Evolutionary conservation across 2,797 vertebrate species (phyloP).

Genomic region (Antrozous pallidus): DNA sequence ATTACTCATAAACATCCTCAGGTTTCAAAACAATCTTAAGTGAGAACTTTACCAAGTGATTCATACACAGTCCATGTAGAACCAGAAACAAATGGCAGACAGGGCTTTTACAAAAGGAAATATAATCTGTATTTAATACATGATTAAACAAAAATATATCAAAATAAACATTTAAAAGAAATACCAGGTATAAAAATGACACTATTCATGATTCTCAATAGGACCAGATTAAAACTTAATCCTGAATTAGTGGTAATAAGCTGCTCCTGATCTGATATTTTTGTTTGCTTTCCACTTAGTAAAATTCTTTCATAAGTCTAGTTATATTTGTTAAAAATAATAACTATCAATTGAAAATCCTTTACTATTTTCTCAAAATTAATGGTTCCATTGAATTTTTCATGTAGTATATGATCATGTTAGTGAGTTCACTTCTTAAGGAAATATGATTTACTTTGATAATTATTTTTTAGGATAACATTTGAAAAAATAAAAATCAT

Average conservation of each 20-base stretch:
- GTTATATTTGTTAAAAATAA: conserved; percentile 23
- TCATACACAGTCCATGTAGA: not conserved
- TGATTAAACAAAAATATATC: conserved; percentile 42
- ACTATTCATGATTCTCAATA: conserved; percentile 7
- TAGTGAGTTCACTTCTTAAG: conserved; percentile 22
- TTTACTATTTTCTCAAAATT: conserved; percentile 18
- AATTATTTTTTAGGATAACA: not conserved
- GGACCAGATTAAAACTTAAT: conserved; percentile 41
- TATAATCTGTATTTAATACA: not conserved
- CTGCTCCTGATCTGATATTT: conserved; percentile 11
- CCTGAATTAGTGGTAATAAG: conserved; percentile 36
- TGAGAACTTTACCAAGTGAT: not conserved
- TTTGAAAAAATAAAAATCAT: not conserved
- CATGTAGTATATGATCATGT: not conserved
- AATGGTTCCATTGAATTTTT: not conserved
- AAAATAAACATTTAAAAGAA: conserved; percentile 30
- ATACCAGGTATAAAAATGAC: conserved; percentile 23
- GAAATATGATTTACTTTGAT: conserved; percentile 11
- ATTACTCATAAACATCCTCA: not conserved
- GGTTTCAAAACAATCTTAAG: not conserved
- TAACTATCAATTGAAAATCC: not conserved
- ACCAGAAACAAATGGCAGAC: not conserved
- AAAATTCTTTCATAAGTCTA: not conserved
- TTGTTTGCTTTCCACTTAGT: conserved; percentile 11
- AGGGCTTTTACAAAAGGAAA: not conserved